phyloP scores from a whole-genome alignment of 2,888 invertebrate genomes.

The Eugnorisma glareosa region DNA sequence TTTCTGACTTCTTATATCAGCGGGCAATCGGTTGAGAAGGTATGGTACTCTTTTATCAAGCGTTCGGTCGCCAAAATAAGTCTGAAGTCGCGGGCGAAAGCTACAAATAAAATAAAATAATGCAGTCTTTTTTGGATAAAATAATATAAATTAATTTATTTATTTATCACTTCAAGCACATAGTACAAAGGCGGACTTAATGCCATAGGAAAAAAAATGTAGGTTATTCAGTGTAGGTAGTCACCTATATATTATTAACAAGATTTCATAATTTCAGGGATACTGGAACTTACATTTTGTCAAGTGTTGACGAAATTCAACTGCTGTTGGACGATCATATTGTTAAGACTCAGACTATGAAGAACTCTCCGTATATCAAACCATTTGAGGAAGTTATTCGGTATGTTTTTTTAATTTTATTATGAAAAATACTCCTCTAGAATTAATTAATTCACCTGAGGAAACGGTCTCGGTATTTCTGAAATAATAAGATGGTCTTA shows the following conservation, averaged over 20 bases:
- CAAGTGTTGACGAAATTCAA: conserved; percentile 98
- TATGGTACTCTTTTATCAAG: too few species aligned
- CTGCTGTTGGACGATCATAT: conserved; percentile 98
- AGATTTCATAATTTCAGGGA: conserved; percentile 88
- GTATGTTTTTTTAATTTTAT: conserved; percentile 91
- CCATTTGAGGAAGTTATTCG: conserved; percentile 96
- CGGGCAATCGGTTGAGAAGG: too few species aligned
- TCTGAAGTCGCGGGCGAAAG: not conserved
- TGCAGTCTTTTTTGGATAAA: not conserved
- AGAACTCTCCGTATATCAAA: conserved; percentile 98
- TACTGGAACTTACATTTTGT: conserved; percentile 97
- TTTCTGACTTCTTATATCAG: too few species aligned
- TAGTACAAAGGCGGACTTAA: too few species aligned
- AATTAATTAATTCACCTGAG: not conserved
- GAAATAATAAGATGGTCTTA: not conserved
- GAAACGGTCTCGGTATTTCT: not conserved
- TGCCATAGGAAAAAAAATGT: too few species aligned
- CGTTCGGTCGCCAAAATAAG: too few species aligned
- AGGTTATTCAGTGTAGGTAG: too few species aligned
- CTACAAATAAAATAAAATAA: not conserved
- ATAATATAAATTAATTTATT: conserved; percentile 2
- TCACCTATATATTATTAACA: not conserved
- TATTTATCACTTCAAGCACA: too few species aligned
- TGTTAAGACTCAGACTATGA: conserved; percentile 99
- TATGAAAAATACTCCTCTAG: not conserved